phyloP scores from a whole-genome alignment of 1,140 invertebrate species.

The Hormaphis cornu region DNA sequence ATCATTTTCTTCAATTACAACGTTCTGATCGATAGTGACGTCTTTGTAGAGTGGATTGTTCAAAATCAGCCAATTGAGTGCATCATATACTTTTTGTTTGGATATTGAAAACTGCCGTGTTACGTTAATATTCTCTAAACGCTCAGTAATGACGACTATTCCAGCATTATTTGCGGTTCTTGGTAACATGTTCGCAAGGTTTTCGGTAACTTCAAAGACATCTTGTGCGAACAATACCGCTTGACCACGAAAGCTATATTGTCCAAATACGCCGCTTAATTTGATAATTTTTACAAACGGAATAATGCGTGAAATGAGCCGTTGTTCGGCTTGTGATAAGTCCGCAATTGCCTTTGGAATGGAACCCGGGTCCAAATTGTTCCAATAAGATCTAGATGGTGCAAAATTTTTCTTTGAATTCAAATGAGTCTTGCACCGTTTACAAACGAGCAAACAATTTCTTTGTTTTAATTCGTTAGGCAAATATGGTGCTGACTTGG shows the following conservation, averaged over 20 bases:
- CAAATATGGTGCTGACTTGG: neutral
- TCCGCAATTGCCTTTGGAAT: neutral
- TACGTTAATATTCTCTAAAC: constrained; percentile 33
- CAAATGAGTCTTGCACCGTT: neutral
- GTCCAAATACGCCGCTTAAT: too few relatives aligned
- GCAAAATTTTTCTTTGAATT: neutral
- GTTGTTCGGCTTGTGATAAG: neutral
- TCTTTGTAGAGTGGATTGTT: constrained; percentile 36
- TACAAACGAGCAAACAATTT: neutral
- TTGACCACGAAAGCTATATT: too few relatives aligned
- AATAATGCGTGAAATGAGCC: too few relatives aligned
- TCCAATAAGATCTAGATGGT: neutral
- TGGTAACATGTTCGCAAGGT: too few relatives aligned
- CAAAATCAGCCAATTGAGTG: constrained; percentile 31
- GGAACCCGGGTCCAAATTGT: neutral
- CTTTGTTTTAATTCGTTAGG: neutral
- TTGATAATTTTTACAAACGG: too few relatives aligned
- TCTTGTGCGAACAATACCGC: constrained; percentile 40
- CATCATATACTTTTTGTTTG: constrained; percentile 6
- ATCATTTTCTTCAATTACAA: constrained; percentile 28
- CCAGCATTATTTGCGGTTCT: constrained; percentile 35
- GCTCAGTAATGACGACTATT: constrained; percentile 38
- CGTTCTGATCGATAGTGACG: constrained; percentile 31
- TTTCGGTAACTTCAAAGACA: constrained; percentile 39
- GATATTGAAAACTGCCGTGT: constrained; percentile 33